A percentile compares a stretch with the other conserved stretches of the same genome.
Evolutionary conservation across 2,888 invertebrate species (phyloP).

Genomic region (Boloria euphrosyne): DNA sequence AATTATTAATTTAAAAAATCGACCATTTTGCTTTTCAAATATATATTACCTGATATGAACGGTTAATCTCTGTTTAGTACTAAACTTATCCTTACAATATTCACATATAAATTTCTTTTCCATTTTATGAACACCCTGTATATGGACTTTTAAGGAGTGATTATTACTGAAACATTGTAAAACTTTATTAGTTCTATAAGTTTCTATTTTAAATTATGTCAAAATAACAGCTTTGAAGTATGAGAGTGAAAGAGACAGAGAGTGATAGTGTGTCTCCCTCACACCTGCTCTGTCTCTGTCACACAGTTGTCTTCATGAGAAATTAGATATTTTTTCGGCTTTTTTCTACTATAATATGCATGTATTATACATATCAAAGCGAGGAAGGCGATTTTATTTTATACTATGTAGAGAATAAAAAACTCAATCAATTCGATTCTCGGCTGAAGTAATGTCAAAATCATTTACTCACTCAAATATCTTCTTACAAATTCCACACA

Average conservation of each 20-base stretch:
- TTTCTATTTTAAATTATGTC: too few species aligned
- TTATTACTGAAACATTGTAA: slow-evolving; percentile 29
- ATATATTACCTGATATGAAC: slow-evolving; percentile 39
- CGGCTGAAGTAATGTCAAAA: background rate
- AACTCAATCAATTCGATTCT: background rate
- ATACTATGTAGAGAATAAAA: background rate
- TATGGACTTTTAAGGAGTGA: slow-evolving; percentile 29
- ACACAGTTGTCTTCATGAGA: too few species aligned
- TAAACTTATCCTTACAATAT: slow-evolving; percentile 38
- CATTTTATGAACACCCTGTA: slow-evolving; percentile 34
- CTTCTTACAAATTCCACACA: slow-evolving; percentile 29
- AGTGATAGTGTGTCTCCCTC: too few species aligned
- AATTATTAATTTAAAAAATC: too few species aligned
- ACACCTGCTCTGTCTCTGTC: too few species aligned
- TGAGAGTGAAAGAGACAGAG: too few species aligned
- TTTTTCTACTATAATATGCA: too few species aligned
- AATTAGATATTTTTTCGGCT: too few species aligned
- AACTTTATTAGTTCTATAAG: background rate
- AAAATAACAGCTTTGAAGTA: too few species aligned
- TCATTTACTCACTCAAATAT: slow-evolving; percentile 25
- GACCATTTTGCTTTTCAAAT: too few species aligned
- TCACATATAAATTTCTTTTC: slow-evolving; percentile 38
- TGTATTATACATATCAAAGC: too few species aligned
- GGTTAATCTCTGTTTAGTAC: slow-evolving; percentile 38
- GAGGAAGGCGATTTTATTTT: too few species aligned